Percentiles rank a stretch among this genome's conserved stretches.
These are phyloP conservation scores for Pluvialis apricaria DNA, from an alignment of 2,113 vertebrate genomes.

Conservation along the genomic window DNA sequence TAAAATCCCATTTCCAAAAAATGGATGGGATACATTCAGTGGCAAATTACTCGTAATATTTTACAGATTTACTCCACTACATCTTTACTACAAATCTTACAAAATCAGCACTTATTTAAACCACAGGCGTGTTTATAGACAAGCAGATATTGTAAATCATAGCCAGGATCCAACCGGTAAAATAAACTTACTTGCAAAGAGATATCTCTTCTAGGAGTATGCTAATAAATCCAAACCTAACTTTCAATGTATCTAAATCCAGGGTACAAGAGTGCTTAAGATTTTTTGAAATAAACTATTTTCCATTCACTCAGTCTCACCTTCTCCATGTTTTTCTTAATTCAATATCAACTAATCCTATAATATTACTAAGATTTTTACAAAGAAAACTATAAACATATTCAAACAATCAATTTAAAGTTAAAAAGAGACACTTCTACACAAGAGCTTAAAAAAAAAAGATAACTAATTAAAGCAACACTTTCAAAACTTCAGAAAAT, in stretches of 20 bases:
- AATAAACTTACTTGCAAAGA: conserved; percentile 48
- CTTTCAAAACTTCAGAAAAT: background rate
- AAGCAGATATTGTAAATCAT: conserved; percentile 37
- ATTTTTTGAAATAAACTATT: background rate
- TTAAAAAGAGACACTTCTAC: background rate
- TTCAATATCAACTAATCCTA: background rate
- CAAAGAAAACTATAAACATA: background rate
- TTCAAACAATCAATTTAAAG: background rate
- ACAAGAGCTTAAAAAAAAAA: background rate
- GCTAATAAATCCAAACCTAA: conserved; percentile 42
- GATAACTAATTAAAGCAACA: background rate
- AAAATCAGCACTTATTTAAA: conserved; percentile 57
- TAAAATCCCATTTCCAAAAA: conserved; percentile 44
- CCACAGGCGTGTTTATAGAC: conserved; percentile 24
- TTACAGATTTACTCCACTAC: conserved; percentile 51
- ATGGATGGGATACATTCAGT: conserved; percentile 10
- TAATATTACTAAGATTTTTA: background rate
- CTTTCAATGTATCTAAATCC: background rate
- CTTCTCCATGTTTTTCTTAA: background rate
- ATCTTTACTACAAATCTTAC: conserved; percentile 46
- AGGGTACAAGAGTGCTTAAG: background rate
- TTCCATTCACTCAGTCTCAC: background rate
- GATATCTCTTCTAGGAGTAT: conserved; percentile 3
- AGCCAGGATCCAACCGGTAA: conserved; percentile 5
- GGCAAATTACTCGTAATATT: conserved; percentile 50